Conservation (phyloP, 2,113 vertebrate species). For the Gymnogyps californianus region DNA sequence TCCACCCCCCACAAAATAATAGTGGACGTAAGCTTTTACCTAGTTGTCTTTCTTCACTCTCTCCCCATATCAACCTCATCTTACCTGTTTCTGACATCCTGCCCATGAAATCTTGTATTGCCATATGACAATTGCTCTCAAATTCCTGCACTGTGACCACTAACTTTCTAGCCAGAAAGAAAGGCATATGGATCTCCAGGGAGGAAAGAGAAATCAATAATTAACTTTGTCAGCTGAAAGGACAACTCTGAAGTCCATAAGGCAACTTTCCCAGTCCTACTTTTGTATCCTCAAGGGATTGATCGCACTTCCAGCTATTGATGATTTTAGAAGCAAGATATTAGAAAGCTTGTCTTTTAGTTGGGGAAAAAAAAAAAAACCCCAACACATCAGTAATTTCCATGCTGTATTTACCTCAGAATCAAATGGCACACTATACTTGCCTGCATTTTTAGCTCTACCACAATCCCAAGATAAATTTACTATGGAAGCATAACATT, state of each 20-base stretch:
- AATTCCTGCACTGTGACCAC: neutral
- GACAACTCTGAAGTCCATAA: slow-evolving; percentile 25
- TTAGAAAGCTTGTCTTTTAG: neutral
- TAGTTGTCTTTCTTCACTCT: neutral
- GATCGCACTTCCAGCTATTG: neutral
- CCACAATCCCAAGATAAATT: neutral
- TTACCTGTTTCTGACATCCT: neutral
- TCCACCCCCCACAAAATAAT: neutral
- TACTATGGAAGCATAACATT: neutral
- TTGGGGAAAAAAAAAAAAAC: neutral
- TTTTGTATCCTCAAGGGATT: neutral
- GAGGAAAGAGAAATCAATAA: slow-evolving; percentile 34
- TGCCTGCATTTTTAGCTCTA: neutral
- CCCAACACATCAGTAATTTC: neutral
- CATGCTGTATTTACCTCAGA: neutral
- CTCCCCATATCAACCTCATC: neutral
- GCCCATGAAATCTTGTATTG: neutral
- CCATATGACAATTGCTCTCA: neutral
- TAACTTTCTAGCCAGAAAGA: slow-evolving; percentile 19
- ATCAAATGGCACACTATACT: neutral
- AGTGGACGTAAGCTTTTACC: neutral
- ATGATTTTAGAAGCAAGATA: neutral
- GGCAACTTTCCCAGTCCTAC: neutral
- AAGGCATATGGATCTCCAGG: neutral
- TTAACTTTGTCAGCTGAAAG: slow-evolving; percentile 11